Conservation (phyloP, 2,888 invertebrate genomes). For the Rhodophaea formosa region DNA sequence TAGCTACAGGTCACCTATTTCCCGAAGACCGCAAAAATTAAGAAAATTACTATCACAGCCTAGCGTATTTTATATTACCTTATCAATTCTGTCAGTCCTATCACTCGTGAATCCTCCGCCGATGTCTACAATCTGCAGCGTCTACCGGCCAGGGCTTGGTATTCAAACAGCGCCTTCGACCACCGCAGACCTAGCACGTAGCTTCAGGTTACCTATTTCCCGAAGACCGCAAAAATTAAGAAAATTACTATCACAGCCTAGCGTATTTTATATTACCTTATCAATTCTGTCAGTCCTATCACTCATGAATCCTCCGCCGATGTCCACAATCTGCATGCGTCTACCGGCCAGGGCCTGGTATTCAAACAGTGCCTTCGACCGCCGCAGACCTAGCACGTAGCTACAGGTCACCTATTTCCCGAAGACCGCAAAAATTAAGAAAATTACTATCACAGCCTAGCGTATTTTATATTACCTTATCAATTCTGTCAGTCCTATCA, state of each 20-base stretch:
- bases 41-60: too few species aligned
- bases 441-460: too few species aligned
- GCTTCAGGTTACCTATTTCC: too few species aligned
- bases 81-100: slow-evolving; percentile 35
- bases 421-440: too few species aligned
- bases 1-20: too few species aligned
- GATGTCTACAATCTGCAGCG: slow-evolving; percentile 44
- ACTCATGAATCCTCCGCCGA: slow-evolving; percentile 48
- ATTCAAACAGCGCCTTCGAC: slow-evolving; percentile 41
- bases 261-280: too few species aligned
- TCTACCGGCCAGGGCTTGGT: slow-evolving; percentile 42
- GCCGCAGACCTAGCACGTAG: slow-evolving; percentile 36
- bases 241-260: too few species aligned
- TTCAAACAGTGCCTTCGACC: slow-evolving; percentile 41
- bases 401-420: too few species aligned
- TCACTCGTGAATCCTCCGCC: slow-evolving; percentile 48
- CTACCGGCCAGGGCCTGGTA: slow-evolving; percentile 43
- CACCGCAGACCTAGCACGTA: slow-evolving; percentile 36
- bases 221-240: too few species aligned
- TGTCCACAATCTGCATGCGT: slow-evolving; percentile 44
- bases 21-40: too few species aligned
- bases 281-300: slow-evolving; percentile 38
- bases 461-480: too few species aligned
- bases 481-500: slow-evolving; percentile 36
- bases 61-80: too few species aligned